Evolutionary conservation across 2,888 invertebrate genomes (phyloP).

Genomic region (Microctonus aethiopoides): DNA sequence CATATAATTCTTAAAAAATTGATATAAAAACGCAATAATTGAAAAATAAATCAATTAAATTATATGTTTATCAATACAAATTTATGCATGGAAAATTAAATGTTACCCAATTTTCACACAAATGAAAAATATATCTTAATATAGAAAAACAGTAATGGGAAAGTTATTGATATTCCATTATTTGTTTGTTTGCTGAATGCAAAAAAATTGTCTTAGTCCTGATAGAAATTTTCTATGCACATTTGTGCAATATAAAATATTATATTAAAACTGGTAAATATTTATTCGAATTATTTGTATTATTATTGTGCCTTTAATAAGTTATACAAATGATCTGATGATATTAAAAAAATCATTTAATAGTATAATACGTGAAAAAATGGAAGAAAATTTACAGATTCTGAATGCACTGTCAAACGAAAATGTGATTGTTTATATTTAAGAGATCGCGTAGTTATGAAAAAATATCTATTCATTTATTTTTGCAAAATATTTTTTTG

Average conservation of each 20-base stretch:
- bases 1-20: neutral
- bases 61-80: no score
- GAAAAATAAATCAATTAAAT: no score
- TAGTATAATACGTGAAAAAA: no score
- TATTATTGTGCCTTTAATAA: neutral
- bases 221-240: no score
- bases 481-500: neutral
- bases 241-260: slow-evolving; percentile 3
- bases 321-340: no score
- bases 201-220: neutral
- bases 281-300: neutral
- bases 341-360: no score
- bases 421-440: neutral
- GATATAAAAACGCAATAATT: neutral
- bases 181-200: neutral
- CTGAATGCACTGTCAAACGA: neutral
- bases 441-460: neutral
- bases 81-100: no score
- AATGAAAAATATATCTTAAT: no score
- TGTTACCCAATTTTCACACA: neutral
- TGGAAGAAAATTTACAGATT: neutral
- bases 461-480: neutral
- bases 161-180: neutral
- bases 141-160: no score
- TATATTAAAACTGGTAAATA: neutral